These are phyloP conservation scores for Hippocampus barbouri DNA, from an alignment of 2,113 vertebrate genomes.

Conservation along the genomic window DNA sequence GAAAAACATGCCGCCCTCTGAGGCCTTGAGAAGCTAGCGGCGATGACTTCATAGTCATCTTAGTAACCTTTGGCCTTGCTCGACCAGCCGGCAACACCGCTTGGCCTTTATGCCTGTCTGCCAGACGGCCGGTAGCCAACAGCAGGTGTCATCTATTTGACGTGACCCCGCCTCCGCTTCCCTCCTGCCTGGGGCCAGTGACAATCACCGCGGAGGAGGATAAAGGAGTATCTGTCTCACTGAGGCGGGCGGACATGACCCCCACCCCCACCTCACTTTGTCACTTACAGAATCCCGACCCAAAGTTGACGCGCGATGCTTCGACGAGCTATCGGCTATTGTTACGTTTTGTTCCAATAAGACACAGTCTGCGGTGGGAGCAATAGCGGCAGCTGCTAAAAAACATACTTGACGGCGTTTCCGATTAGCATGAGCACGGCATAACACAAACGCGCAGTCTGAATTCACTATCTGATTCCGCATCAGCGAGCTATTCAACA, in stretches of 20 bases:
- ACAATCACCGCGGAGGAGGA: conserved; percentile 38
- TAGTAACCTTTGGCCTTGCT: conserved; percentile 50
- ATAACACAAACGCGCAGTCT: not conserved
- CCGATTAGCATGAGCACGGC: not conserved
- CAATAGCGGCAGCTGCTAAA: conserved; percentile 31
- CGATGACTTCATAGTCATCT: conserved; percentile 24
- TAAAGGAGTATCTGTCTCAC: conserved; percentile 57
- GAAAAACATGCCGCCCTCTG: conserved; percentile 56
- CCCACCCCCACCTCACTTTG: conserved; percentile 28
- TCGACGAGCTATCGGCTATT: conserved; percentile 29
- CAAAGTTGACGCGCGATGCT: conserved; percentile 8
- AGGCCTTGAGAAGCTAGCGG: conserved; percentile 32
- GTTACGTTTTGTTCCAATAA: conserved; percentile 17
- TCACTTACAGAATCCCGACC: conserved; percentile 29
- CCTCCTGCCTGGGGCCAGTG: conserved; percentile 28
- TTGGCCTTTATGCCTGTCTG: conserved; percentile 41
- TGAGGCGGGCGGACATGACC: conserved; percentile 30
- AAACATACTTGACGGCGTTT: conserved; percentile 21
- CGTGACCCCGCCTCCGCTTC: conserved; percentile 14
- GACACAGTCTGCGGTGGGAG: conserved; percentile 28
- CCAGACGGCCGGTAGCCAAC: conserved; percentile 32
- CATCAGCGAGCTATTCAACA: conserved; percentile 1
- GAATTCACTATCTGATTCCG: not conserved
- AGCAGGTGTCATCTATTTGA: conserved; percentile 61
- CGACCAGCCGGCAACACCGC: conserved; percentile 39